A percentile compares a stretch with the other conserved stretches of the same genome.
phyloP scores from a whole-genome alignment of 1,140 invertebrate genomes.

The Trachelipus rathkii region DNA sequence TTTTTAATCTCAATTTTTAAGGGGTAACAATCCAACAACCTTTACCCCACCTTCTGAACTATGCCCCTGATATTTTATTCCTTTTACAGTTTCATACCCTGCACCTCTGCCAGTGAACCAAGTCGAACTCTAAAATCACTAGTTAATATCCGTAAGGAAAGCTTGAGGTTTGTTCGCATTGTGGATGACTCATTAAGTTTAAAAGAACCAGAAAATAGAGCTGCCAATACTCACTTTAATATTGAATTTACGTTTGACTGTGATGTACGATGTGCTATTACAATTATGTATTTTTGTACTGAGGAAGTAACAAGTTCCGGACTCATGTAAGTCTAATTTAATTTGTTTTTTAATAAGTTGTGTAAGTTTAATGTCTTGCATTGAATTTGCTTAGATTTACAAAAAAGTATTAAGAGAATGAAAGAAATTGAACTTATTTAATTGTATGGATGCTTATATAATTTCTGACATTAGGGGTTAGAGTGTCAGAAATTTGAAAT shows the following conservation, averaged over 20 bases:
- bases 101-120: slow-evolving; percentile 91
- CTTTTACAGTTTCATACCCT: slow-evolving; percentile 89
- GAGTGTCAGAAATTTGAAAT: background rate
- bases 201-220: slow-evolving; percentile 49
- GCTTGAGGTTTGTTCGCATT: slow-evolving; percentile 75
- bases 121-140: slow-evolving; percentile 93
- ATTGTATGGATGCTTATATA: background rate
- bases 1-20: too few relatives aligned
- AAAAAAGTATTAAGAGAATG: too few relatives aligned
- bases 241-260: slow-evolving; percentile 97
- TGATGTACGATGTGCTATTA: slow-evolving; percentile 88
- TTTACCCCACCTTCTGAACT: too few relatives aligned
- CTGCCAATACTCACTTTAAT: slow-evolving; percentile 61
- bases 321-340: slow-evolving; percentile 57
- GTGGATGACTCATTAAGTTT: slow-evolving; percentile 44
- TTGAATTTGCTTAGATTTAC: too few relatives aligned
- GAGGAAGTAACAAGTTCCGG: slow-evolving; percentile 77
- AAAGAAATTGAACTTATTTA: too few relatives aligned
- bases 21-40: too few relatives aligned
- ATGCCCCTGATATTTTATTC: background rate
- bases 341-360: background rate
- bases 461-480: background rate
- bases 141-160: slow-evolving; percentile 95
- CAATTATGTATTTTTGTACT: slow-evolving; percentile 89
- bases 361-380: background rate